Evolutionary conservation across 2,113 vertebrate genomes (phyloP).

Genomic region (Sylvilagus bachmani): DNA sequence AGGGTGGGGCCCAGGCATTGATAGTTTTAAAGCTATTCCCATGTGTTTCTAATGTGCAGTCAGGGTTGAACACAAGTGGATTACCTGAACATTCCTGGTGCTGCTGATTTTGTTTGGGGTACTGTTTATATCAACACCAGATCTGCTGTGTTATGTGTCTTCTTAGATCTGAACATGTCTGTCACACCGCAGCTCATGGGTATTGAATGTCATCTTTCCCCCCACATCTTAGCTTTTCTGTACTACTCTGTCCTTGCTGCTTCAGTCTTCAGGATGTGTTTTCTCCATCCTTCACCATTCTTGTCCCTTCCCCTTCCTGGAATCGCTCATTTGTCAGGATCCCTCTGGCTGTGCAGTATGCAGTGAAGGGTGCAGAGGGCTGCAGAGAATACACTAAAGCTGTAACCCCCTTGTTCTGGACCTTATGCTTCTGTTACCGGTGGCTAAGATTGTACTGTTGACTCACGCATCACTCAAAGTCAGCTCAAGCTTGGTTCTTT

Average conservation of each 20-base stretch:
- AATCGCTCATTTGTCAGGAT: conserved; percentile 29
- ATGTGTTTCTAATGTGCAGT: conserved; percentile 13
- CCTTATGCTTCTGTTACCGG: not conserved
- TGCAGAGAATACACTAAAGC: not conserved
- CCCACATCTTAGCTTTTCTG: conserved; percentile 10
- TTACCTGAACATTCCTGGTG: not conserved
- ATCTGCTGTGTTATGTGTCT: conserved; percentile 11
- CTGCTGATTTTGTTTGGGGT: not conserved
- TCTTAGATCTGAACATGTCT: conserved; percentile 11
- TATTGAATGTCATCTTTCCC: conserved; percentile 42
- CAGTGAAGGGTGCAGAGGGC: not conserved
- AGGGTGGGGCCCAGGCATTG: not conserved
- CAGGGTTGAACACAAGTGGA: not conserved
- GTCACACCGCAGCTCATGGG: conserved; percentile 32
- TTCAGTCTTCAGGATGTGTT: not conserved
- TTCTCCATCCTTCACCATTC: not conserved
- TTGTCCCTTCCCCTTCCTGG: not conserved
- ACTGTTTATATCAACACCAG: not conserved
- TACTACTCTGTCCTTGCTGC: not conserved
- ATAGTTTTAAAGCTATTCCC: conserved; percentile 45
- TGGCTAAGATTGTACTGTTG: conserved; percentile 52
- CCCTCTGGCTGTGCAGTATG: not conserved
- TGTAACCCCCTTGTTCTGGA: not conserved
- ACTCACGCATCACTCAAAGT: conserved; percentile 34
- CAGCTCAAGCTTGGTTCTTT: conserved; percentile 32